Percentiles rank a stretch among this genome's conserved stretches.
Evolutionary conservation across 2,797 vertebrate species (phyloP).

Genomic region (Leptatherina wallacei): DNA sequence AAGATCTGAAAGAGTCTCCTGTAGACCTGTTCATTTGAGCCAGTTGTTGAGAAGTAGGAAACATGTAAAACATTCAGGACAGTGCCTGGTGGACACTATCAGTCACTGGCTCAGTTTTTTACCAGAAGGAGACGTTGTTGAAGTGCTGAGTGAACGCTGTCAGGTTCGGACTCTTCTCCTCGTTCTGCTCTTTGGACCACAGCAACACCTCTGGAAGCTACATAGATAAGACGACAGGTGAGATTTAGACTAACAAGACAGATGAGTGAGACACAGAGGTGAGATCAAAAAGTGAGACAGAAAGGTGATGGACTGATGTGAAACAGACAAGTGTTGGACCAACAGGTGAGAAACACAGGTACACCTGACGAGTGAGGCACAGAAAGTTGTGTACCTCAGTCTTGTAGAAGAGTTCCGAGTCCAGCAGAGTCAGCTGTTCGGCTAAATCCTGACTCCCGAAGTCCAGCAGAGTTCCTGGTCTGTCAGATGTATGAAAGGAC

Average conservation of each 20-base stretch:
- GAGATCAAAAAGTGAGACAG: background rate
- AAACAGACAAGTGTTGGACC: background rate
- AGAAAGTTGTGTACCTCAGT: conserved; percentile 79
- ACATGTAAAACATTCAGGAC: too few species aligned
- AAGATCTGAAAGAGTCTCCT: too few species aligned
- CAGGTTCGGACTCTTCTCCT: conserved; percentile 91
- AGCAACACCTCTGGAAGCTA: conserved; percentile 89
- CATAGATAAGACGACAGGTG: conserved; percentile 3
- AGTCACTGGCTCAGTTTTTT: conserved; percentile 26
- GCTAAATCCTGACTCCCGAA: conserved; percentile 92
- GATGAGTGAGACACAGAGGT: conserved; percentile 2
- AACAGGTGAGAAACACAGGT: conserved; percentile 3
- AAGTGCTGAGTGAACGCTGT: conserved; percentile 94
- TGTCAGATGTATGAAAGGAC: conserved; percentile 49
- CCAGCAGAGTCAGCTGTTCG: conserved; percentile 90
- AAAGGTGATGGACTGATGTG: background rate
- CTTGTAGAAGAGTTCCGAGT: conserved; percentile 90
- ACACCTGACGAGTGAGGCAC: background rate
- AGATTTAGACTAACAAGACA: background rate
- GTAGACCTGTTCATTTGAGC: too few species aligned
- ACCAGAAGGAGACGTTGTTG: conserved; percentile 97
- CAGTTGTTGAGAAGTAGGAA: too few species aligned
- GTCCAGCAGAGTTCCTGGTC: conserved; percentile 90
- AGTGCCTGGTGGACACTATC: too few species aligned
- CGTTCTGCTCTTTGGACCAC: conserved; percentile 92